Conservation (phyloP, 1,140 invertebrate genomes). For the Belonocnema kinseyi region DNA sequence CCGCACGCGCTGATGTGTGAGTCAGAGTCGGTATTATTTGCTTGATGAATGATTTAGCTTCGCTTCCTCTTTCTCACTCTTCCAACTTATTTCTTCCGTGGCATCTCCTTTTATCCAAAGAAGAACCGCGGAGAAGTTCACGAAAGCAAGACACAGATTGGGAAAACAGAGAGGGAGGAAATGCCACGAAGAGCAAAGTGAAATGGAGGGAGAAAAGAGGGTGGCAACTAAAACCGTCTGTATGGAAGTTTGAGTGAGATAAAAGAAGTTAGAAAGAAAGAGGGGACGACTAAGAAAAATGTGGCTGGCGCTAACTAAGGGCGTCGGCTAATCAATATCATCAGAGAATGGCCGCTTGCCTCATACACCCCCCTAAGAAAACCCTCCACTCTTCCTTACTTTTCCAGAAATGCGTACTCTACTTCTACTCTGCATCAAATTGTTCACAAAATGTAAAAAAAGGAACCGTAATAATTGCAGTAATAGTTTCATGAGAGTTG, state of each 20-base stretch:
- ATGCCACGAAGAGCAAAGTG: conserved; percentile 33
- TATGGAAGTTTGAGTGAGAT: conserved; percentile 39
- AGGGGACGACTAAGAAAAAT: conserved; percentile 61
- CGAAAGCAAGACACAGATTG: not conserved
- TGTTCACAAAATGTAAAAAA: not conserved
- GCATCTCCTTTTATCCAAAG: not conserved
- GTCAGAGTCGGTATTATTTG: conserved; percentile 62
- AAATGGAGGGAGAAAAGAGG: conserved; percentile 42
- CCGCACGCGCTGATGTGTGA: conserved; percentile 45
- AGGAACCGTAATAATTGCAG: too few relatives aligned
- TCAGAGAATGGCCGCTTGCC: conserved; percentile 66
- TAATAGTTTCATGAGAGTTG: too few relatives aligned
- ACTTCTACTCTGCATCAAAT: not conserved
- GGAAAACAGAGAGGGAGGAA: conserved; percentile 30
- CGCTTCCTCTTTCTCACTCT: conserved; percentile 40
- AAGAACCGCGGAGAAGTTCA: not conserved
- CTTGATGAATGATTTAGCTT: conserved; percentile 67
- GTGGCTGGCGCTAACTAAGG: conserved; percentile 72
- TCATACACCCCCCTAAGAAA: conserved; percentile 44
- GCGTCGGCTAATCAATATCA: conserved; percentile 76
- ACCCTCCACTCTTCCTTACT: not conserved
- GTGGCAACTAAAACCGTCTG: conserved; percentile 47
- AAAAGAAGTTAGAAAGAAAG: conserved; percentile 42
- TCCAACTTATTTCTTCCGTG: not conserved
- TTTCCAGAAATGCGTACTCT: not conserved